Percentiles rank a stretch among this genome's conserved stretches.
Evolutionary conservation across 2,113 vertebrate genomes (phyloP).

Genomic region (Ailuropoda melanoleuca): DNA sequence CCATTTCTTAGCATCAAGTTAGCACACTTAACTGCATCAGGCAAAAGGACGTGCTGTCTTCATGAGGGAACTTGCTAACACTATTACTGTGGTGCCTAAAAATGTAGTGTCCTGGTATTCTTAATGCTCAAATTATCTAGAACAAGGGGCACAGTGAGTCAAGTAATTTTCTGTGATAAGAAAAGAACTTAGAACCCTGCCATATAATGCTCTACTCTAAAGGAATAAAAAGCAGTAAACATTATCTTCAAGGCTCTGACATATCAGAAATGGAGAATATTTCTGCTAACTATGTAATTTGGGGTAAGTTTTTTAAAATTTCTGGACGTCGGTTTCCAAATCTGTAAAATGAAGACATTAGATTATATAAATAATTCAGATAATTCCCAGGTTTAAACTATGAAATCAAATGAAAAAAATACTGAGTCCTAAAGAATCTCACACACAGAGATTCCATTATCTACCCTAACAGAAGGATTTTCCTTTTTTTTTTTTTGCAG

Average conservation of each 20-base stretch:
- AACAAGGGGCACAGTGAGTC: background rate
- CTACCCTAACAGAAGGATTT: background rate
- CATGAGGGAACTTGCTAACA: fast-evolving
- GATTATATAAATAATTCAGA: background rate
- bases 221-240: background rate
- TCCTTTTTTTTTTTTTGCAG: background rate
- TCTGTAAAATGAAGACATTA: background rate
- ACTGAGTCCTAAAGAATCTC: background rate
- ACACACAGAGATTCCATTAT: background rate
- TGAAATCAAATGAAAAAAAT: background rate
- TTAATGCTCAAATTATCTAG: background rate
- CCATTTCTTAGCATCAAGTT: background rate
- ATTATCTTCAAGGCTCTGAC: background rate
- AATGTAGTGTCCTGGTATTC: background rate
- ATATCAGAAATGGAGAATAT: background rate
- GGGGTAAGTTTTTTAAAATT: background rate
- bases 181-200: background rate
- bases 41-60: background rate
- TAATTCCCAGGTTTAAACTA: background rate
- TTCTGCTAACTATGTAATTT: background rate
- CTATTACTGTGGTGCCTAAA: background rate
- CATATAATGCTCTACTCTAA: background rate
- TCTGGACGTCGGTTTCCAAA: background rate
- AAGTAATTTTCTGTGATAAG: background rate
- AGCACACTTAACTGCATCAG: background rate